Conservation (phyloP, 2,797 vertebrate species). For the Falco biarmicus region DNA sequence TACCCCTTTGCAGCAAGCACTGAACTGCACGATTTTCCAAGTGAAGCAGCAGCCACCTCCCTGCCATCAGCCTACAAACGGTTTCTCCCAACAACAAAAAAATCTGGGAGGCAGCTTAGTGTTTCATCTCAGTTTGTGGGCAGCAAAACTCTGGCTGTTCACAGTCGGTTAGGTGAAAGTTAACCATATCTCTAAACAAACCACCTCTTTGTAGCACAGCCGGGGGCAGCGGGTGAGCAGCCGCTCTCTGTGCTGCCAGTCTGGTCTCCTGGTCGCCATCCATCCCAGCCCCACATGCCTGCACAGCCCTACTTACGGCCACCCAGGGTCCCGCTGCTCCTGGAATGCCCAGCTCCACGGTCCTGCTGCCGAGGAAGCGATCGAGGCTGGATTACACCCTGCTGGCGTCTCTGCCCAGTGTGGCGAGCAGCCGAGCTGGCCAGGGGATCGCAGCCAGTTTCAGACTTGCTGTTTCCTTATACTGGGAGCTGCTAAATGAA, state of each 20-base stretch:
- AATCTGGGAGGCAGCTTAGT: not conserved
- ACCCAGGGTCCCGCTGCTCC: not conserved
- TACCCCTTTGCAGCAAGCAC: not conserved
- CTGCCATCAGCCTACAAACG: not conserved
- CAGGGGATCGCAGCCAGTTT: not conserved
- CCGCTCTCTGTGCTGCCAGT: rapidly evolving
- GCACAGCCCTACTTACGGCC: constrained; percentile 66
- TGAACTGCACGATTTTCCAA: not conserved
- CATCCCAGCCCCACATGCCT: not conserved
- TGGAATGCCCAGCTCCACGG: not conserved
- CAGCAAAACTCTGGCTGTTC: not conserved
- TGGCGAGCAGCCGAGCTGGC: not conserved
- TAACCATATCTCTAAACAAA: not conserved
- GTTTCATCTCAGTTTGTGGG: not conserved
- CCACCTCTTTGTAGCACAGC: rapidly evolving
- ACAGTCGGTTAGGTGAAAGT: not conserved
- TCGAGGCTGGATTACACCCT: not conserved
- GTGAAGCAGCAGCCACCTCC: not conserved
- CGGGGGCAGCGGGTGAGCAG: not conserved
- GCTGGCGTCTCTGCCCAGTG: not conserved
- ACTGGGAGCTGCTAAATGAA: constrained; percentile 68
- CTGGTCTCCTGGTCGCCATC: not conserved
- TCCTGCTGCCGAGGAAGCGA: not conserved
- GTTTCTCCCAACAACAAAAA: not conserved
- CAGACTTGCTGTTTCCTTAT: constrained; percentile 52